phyloP scores from a whole-genome alignment of 2,888 invertebrate species.

The Smittia aterrima region DNA sequence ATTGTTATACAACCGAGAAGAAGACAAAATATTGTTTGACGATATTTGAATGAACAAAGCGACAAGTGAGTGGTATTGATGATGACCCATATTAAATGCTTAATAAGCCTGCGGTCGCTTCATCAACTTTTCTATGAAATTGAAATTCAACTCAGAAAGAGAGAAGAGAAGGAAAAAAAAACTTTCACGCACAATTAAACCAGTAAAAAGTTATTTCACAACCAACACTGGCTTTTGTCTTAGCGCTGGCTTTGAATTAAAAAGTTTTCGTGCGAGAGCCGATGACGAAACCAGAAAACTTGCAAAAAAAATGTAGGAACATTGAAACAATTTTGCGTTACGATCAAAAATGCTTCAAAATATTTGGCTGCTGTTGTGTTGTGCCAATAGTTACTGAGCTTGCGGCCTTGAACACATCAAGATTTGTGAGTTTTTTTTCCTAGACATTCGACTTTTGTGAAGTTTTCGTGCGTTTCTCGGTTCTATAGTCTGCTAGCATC shows the following conservation, averaged over 20 bases:
- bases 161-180: conserved; percentile 7
- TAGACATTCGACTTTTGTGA: no score
- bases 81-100: conserved; percentile 2
- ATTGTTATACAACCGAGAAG: conserved; percentile 2
- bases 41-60: not conserved
- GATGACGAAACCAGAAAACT: not conserved
- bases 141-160: not conserved
- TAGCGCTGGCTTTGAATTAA: not conserved
- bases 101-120: not conserved
- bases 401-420: conserved; percentile 8
- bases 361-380: not conserved
- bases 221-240: not conserved
- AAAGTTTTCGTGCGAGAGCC: not conserved
- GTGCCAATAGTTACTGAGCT: not conserved
- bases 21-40: not conserved
- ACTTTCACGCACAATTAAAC: conserved; percentile 23
- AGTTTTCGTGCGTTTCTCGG: not conserved
- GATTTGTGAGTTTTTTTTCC: not conserved
- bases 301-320: no score
- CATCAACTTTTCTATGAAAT: not conserved
- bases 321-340: not conserved
- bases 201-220: conserved; percentile 5
- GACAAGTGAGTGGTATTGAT: conserved; percentile 8
- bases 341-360: not conserved
- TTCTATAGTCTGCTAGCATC: not conserved